Evolutionary conservation across 1,140 invertebrate species (phyloP).

Genomic region (Heliothis virescens): DNA sequence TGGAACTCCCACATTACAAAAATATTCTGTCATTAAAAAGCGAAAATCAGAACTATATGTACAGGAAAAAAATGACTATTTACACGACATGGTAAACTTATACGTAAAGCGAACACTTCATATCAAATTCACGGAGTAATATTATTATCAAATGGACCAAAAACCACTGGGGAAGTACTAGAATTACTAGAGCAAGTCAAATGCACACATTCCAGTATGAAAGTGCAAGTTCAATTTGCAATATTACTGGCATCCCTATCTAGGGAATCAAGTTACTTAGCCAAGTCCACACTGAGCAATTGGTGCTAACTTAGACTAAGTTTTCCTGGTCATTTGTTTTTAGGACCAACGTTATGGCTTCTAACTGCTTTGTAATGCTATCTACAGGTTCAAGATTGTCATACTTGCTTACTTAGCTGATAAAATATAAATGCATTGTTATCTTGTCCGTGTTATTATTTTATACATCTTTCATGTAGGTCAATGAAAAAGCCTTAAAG

Average conservation of each 20-base stretch:
- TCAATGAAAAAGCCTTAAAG: not conserved
- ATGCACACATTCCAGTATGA: not conserved
- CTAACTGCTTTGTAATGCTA: conserved; percentile 12
- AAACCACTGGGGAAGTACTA: conserved; percentile 10
- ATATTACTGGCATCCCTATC: conserved; percentile 1
- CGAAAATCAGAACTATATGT: not conserved
- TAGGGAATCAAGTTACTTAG: conserved; percentile 27
- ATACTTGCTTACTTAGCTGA: conserved; percentile 9
- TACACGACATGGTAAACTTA: not conserved
- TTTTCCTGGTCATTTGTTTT: conserved; percentile 48
- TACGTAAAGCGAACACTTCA: not conserved
- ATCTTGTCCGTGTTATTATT: not conserved
- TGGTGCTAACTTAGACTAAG: conserved; percentile 19
- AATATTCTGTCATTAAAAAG: too few relatives aligned
- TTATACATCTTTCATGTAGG: not conserved
- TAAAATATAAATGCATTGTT: conserved; percentile 27
- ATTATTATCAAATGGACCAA: conserved; percentile 25
- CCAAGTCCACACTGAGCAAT: conserved; percentile 17
- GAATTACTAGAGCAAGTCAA: conserved; percentile 1
- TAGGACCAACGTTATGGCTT: conserved; percentile 31
- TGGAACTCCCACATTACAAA: too few relatives aligned
- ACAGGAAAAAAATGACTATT: too few relatives aligned
- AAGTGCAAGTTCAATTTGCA: conserved; percentile 17
- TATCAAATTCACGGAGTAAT: conserved; percentile 13
- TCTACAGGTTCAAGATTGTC: conserved; percentile 2